Base-by-base conservation (phyloP, 2,113 vertebrate genomes). In the Lagopus muta region DNA sequence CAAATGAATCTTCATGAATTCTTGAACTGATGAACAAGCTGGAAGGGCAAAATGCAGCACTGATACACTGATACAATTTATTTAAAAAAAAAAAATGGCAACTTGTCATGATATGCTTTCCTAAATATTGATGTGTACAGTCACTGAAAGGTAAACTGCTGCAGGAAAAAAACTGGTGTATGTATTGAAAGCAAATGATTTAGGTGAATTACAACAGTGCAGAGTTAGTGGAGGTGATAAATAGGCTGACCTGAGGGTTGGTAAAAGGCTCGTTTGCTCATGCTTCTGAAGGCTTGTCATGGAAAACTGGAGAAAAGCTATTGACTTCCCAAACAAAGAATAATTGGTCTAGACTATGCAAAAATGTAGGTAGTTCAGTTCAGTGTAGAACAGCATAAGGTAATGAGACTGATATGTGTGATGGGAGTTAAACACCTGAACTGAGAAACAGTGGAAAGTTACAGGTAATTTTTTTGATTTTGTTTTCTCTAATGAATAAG, bases 121-220 rank as follows among this genome's bases (percentile, higher is more conserved):
- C 11, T 55, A 80, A 60, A 92, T 73, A 92, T 7, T 60, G 60
- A 90, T 95, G 42, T 34, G 10, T 76, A 61, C 73, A 94, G n/a
- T 74, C 60, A 58, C 30, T 88, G 88, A 45, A 82, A 93, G 80
- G 58, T 88, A 91, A 93, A 93, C 58, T 84, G 58, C 79, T 91
- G 77, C 76, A 86, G 82, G 82, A 90, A 86, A 86, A 95, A 95
- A 94, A 36, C 14, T 48, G 74, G 64, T 27, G 86, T 76, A 30
- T 2, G 19, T 60, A 50, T 52, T 81, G 77, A 91, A 93, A 94
- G 57, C 71, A 94, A 67, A 67, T 92, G 81, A 43, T 86, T 93
- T 92, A 72, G 76, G 80, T 82, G 90, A 96, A 94, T 69, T 86
- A 4, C 61, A 88, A 30, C 57, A 79, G 66, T 45, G 19, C 54